Base-by-base conservation (phyloP, 2,888 invertebrate species). In the Ochropleura leucogaster region DNA sequence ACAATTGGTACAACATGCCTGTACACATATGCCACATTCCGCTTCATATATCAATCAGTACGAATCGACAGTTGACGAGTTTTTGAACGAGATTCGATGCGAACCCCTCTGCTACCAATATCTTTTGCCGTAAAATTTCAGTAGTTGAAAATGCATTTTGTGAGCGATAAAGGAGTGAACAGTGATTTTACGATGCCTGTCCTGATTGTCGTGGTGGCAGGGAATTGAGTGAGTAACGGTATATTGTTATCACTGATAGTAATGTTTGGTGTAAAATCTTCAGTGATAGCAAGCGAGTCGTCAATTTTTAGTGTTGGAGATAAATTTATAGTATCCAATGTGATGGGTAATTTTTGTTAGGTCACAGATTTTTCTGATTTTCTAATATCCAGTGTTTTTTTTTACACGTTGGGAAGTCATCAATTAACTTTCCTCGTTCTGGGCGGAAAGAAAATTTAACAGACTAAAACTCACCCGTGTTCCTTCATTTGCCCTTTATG, bases 21-120 rank as follows among this genome's bases (percentile, higher is more conserved):
- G 40, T 71, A 60, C 65, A 79, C 72, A 70, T 64, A 14, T 68
- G 69, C 72, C 12, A 53, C 46, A 47, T 76, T 20, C 72, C 66
- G 68, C 68, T 79, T 82, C 90, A 85, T 87, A 88, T 90, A 94
- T 95, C 94, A 94, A 95, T 95, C 94, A 94, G 84, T 75, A 74
- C 44, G 89, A 89, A 5, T n/a, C 30, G 67, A 77, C 78, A 74
- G 89, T 90, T 94, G 95, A 94, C 92, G 94, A 92, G 89, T 87
- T 92, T 93, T 91, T 94, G 93, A 94, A 87, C 92, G 93, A 90
- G 88, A 91, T 92, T 86, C 90, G 89, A 93, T 93, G 88, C 79
- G 84, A 82, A 72, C 80, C 80, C 57, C 47, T 72, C 69, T 62
- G 64, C 57, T 70, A 67, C 73, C 83, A 78, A 85, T 82, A 84